These are phyloP conservation scores for Drosophila sp. DNA, from an alignment of 1,140 invertebrate genomes.

Conservation along the genomic window DNA sequence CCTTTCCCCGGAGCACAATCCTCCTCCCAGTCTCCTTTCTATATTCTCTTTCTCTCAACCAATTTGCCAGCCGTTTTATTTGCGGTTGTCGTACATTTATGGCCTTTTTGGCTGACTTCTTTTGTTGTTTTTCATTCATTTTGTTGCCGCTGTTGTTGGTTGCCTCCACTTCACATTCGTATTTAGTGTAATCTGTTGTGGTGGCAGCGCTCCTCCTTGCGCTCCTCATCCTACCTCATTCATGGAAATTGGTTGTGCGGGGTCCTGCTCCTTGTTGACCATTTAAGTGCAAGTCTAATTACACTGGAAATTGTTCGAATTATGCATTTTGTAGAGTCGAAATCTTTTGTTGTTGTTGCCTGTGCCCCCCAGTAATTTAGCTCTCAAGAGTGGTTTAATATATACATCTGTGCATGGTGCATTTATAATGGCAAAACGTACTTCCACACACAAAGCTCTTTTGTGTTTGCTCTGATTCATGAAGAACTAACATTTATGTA, in stretches of 20 bases:
- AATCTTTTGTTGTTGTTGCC: constrained; percentile 9
- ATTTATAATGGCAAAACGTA: not conserved
- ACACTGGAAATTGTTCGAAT: constrained; percentile 67
- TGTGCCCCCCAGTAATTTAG: constrained; percentile 17
- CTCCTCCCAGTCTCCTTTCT: not conserved
- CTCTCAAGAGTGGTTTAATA: constrained; percentile 7
- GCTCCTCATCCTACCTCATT: constrained; percentile 11
- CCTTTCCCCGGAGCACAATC: constrained; percentile 5
- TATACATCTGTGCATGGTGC: not conserved
- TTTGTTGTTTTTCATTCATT: constrained; percentile 21
- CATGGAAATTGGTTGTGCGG: not conserved
- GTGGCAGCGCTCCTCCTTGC: constrained; percentile 9
- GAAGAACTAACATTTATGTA: not conserved
- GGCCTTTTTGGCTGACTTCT: constrained; percentile 25
- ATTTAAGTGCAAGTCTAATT: constrained; percentile 78
- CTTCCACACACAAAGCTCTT: not conserved
- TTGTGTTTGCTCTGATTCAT: constrained; percentile 6
- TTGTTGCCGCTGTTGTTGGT: constrained; percentile 36
- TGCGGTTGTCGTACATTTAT: constrained; percentile 78
- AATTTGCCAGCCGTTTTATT: constrained; percentile 79
- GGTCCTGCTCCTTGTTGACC: constrained; percentile 70
- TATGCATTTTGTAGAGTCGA: constrained; percentile 45
- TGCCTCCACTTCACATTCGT: constrained; percentile 39
- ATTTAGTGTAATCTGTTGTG: constrained; percentile 70
- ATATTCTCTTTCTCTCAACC: constrained; percentile 27